Percentiles rank a stretch among this genome's conserved stretches.
Conservation (phyloP, 2,113 vertebrate genomes). For the Hippoglossus stenolepis region DNA sequence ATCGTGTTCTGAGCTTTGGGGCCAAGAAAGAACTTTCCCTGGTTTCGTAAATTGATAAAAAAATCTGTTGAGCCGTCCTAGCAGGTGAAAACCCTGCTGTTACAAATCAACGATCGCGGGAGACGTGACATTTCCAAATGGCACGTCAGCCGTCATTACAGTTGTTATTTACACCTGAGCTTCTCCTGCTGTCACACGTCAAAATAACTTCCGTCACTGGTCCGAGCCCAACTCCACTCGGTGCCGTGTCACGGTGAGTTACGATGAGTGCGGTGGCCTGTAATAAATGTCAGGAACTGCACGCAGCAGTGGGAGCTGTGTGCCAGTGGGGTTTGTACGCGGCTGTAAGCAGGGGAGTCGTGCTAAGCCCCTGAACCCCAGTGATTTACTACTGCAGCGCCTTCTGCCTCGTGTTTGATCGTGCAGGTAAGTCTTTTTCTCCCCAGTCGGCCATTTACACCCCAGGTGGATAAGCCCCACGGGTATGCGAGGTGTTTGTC, state of each 20-base stretch:
- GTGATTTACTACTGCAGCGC: conserved; percentile 46
- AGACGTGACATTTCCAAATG: background rate
- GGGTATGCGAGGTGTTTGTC: conserved; percentile 61
- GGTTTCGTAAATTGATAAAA: too few species aligned
- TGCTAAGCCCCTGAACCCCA: conserved; percentile 21
- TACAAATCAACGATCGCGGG: background rate
- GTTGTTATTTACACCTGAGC: background rate
- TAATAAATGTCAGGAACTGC: conserved; percentile 8
- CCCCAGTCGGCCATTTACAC: conserved; percentile 34
- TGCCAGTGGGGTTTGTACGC: conserved; percentile 1
- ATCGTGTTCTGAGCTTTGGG: too few species aligned
- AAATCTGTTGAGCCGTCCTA: background rate
- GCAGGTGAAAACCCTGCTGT: background rate
- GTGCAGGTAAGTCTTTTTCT: conserved; percentile 31
- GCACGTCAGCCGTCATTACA: background rate
- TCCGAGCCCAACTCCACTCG: background rate
- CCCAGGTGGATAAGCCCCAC: conserved; percentile 43
- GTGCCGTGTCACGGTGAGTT: background rate
- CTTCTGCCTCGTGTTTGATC: conserved; percentile 13
- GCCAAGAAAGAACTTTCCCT: too few species aligned
- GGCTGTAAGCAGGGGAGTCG: conserved; percentile 4
- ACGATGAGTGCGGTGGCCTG: background rate
- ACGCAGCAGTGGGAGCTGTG: background rate
- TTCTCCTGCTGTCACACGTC: background rate
- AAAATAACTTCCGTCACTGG: background rate